A percentile compares a stretch with the other conserved stretches of the same genome.
Evolutionary conservation across 2,113 vertebrate genomes (phyloP).

Genomic region (Pachyramphus minor): DNA sequence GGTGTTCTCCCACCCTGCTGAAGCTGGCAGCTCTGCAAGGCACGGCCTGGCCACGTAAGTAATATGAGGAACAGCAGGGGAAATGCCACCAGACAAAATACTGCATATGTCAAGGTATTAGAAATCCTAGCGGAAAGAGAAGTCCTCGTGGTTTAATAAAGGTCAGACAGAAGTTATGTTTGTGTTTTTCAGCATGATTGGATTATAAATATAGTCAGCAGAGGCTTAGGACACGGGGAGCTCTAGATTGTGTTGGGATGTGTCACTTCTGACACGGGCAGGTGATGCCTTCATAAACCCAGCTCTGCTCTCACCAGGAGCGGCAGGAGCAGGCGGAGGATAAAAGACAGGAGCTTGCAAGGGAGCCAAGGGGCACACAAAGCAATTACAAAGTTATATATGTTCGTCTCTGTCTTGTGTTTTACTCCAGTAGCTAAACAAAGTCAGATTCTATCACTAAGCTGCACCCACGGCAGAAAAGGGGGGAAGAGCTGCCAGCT

Average conservation of each 20-base stretch:
- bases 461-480: neutral
- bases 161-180: neutral
- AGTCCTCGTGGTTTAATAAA: neutral
- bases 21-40: neutral
- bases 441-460: neutral
- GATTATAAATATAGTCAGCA: constrained; percentile 34
- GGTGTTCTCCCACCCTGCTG: neutral
- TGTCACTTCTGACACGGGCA: neutral
- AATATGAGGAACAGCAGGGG: neutral
- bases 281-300: neutral
- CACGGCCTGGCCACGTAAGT: neutral
- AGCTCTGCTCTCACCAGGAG: neutral
- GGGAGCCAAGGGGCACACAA: neutral
- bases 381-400: neutral
- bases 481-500: neutral
- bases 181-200: constrained; percentile 12
- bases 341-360: neutral
- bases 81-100: neutral
- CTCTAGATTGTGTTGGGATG: neutral
- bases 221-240: neutral
- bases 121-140: neutral
- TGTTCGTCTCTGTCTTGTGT: neutral
- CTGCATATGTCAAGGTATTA: neutral
- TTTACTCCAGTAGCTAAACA: neutral
- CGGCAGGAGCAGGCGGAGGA: neutral